phyloP scores from a whole-genome alignment of 2,113 vertebrate genomes.

The Cichladusa arquata region DNA sequence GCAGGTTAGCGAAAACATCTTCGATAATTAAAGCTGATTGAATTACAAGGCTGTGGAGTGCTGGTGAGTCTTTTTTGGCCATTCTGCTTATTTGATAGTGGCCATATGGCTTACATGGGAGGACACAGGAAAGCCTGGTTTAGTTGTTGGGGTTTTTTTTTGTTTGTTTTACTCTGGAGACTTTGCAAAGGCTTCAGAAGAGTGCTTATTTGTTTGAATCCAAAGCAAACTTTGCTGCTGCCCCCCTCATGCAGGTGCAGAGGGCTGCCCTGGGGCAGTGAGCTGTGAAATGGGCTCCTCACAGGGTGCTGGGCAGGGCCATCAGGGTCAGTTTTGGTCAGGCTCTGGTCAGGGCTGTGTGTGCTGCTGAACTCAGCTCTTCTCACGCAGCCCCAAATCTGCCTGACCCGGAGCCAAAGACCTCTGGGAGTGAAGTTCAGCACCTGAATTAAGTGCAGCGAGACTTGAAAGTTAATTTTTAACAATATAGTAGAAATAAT shows the following conservation, averaged over 20 bases:
- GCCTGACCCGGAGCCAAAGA: neutral
- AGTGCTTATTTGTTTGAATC: neutral
- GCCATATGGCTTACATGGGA: neutral
- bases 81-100: neutral
- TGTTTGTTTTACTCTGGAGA: neutral
- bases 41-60: neutral
- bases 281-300: slow-evolving; percentile 1
- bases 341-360: neutral
- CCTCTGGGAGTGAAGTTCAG: neutral
- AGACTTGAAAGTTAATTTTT: neutral
- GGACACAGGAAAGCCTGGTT: neutral
- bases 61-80: neutral
- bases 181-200: neutral
- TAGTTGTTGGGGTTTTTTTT: neutral
- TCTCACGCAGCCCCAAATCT: neutral
- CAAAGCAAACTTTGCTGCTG: neutral
- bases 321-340: rapidly evolving
- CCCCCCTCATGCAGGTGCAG: neutral
- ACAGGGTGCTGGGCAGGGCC: neutral
- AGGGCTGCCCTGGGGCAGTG: neutral
- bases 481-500: neutral
- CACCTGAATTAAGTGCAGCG: neutral
- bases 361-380: neutral
- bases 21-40: slow-evolving; percentile 5
- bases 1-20: neutral